Evolutionary conservation across 2,113 vertebrate species (phyloP).

Genomic region (Patagioenas fasciata): DNA sequence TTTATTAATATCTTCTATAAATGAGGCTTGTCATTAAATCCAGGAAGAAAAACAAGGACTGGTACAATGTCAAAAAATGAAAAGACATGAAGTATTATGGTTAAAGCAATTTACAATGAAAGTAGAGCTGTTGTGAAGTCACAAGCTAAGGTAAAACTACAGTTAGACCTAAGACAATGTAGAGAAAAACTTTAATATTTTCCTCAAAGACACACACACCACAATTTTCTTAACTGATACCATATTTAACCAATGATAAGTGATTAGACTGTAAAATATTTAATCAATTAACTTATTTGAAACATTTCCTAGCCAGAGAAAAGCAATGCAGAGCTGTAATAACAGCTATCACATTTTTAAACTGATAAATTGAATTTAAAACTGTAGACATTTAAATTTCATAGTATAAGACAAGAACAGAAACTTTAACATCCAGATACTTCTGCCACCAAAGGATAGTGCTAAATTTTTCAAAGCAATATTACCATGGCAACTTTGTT

Average conservation of each 20-base stretch:
- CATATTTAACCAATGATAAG: background rate
- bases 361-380: background rate
- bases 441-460: background rate
- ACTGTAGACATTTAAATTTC: background rate
- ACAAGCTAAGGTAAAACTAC: background rate
- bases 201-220: background rate
- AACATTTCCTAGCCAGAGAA: background rate
- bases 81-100: background rate
- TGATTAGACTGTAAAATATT: background rate
- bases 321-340: background rate
- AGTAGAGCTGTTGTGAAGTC: background rate
- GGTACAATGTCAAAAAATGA: background rate
- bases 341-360: background rate
- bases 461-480: slow-evolving; percentile 3
- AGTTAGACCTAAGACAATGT: background rate
- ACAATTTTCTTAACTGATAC: background rate
- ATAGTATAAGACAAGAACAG: background rate
- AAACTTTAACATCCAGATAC: background rate
- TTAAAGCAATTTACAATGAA: background rate
- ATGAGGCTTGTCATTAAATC: slow-evolving; percentile 24
- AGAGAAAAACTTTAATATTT: background rate
- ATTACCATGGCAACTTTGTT: slow-evolving; percentile 33
- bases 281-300: background rate
- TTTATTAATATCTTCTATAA: slow-evolving; percentile 21
- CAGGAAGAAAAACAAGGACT: slow-evolving; percentile 42